Evolutionary conservation across 1,140 invertebrate species (phyloP).

Genomic region (Meloidogyne exigua): DNA sequence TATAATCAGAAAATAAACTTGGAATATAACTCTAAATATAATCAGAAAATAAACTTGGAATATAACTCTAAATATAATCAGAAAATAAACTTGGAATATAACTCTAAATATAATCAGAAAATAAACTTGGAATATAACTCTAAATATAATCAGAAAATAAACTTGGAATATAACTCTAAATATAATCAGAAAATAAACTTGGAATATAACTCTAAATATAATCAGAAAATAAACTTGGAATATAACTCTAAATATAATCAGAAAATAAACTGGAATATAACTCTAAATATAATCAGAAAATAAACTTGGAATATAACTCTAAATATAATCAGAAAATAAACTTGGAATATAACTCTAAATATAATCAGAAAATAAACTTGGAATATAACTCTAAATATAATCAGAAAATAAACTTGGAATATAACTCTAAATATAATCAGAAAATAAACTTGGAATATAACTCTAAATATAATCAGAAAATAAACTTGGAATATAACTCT

Average conservation of each 20-base stretch:
- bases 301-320: slow-evolving; percentile 3
- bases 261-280: neutral
- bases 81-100: slow-evolving; percentile 4
- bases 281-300: neutral
- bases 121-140: slow-evolving; percentile 10
- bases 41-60: neutral
- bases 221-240: slow-evolving; percentile 19
- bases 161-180: neutral
- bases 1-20: too few relatives aligned
- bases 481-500: neutral
- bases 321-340: too few relatives aligned
- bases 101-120: too few relatives aligned
- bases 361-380: neutral
- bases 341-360: neutral
- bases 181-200: neutral
- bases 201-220: too few relatives aligned
- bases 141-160: neutral
- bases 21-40: neutral
- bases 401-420: neutral
- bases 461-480: neutral
- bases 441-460: slow-evolving; percentile 19
- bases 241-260: neutral
- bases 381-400: neutral
- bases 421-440: too few relatives aligned
- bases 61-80: neutral